Evolutionary conservation across 2,113 vertebrate species (phyloP), one percentile per base, ranked within the genome.

Genomic region (Boleophthalmus pectinirostris): DNA sequence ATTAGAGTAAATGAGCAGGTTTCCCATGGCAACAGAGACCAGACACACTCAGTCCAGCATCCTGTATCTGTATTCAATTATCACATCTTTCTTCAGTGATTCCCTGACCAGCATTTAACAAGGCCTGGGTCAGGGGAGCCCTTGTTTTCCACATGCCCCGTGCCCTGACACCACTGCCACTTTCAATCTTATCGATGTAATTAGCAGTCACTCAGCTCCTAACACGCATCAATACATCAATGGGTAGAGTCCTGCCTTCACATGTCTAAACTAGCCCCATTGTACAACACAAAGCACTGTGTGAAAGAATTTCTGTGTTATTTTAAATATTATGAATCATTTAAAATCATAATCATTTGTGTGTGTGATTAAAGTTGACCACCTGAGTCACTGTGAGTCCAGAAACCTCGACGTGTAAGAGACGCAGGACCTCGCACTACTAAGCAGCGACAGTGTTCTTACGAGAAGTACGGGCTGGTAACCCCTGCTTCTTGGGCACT

Each of bases 151-250:
- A 47, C 10, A 9, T 3, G 23, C 46, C 57, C 61, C 46, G 58
- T 70, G 73, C 53, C 5, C 25, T 24, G 51, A 46, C 63, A 64
- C 82, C 82, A 77, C 77, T 77, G 46, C 14, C 57, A 0, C 18
- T 71, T 79, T 56, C 45, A 74, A 74, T 70, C 56, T 47, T 25
- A 72, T 73, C 66, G 47, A 25, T 13, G 8, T 70, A 56, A 77
- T 81, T 74, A 75, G 25, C 73, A 33, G 25, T 66, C 72, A 49
- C 10, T 23, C 10, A 5, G 43, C 70, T 45, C 66, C 60, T 2
- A 72, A 54, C 43, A 4, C 45, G 18, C 68, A 66, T 72, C 80
- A 60, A 47, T 67, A 74, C 63, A 57, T 76, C 43, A 21, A 43
- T 74, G 72, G 11, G 61, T 72, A 14, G 10, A 64, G 69, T 65